Evolutionary conservation across 1,140 invertebrate genomes (phyloP), one percentile per base, ranked within the genome.

Genomic region (Drosophila guanche): DNA sequence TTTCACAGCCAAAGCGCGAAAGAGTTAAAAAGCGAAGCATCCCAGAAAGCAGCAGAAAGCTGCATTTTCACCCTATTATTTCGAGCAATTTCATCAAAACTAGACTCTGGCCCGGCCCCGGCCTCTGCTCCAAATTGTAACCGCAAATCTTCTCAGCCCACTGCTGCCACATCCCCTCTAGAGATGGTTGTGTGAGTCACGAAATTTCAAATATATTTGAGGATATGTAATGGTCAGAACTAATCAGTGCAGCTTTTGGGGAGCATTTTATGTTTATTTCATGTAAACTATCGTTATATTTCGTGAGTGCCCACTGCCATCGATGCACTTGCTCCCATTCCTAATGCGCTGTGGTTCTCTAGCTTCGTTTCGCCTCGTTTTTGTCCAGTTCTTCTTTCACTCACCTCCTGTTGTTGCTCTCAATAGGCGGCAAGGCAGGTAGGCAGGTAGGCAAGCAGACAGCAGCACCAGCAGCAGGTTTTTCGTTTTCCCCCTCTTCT

Each of bases 51-150:
- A 66, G 40, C 66, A 40, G 51, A 56, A 73, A 78, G 77, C 33
- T 37, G 33, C 83, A 88, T 86, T 86, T 86, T 81, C 81, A 86
- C 81, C 81, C 81, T 86, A 86, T 86, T 86, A 86, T 86, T 86
- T 86, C 83, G 48, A 88, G 83, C 81, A 86, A 86, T 86, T 86
- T 88, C 83, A 78, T 88, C 81, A 88, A 88, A 86, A 86, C 73
- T 83, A 88, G 81, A 86, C 61, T 45, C 59, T 63, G 68, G 61
- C 67, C 66, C 70, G 10, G 33, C 10, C 10, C 29, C 29, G 67
- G 77, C 63, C 74, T 56, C 73, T 78, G 78, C 70, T 88, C 78
- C 59, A 70, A 88, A 88, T 86, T 75, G 83, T 88, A 78, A 88
- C 81, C 81, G 70, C 81, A 65, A 66, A 83, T 59, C 61, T 59